Base-by-base conservation (phyloP, 2,113 vertebrate genomes). In the Stigmatopora argus region DNA sequence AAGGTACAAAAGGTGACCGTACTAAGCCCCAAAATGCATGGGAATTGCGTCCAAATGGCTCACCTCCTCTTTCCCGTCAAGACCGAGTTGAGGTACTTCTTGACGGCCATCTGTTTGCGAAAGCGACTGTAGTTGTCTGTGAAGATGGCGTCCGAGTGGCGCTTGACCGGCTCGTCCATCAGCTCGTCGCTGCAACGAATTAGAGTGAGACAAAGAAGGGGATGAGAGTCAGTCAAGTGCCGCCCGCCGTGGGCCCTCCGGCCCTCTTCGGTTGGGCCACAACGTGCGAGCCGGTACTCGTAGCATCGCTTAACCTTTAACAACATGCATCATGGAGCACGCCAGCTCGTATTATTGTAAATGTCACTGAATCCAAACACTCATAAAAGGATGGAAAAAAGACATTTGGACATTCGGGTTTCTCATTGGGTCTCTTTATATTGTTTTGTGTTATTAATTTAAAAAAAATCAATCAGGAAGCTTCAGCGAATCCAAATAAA, bases 81-180 rank as follows among this genome's bases (percentile, higher is more conserved):
- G 73, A 98, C 91, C 23, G 94, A 94, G 78, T 96, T 95, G 83
- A 98, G 84, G 76, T 97, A 98, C 78, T 99, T 99, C 90, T 96
- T 97, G 67, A 95, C 92, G 5, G 95, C 96, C 94, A 97, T 96
- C 88, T 97, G 94, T 87, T 98, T 97, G 67, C 94, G 89, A 74
- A 96, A 94, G 74, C 96, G 94, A 63, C 94, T 98, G 83, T 98
- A 99, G 84, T 94, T 96, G 89, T 99, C 94, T 10, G 96, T 98
- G 79, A 99, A 99, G 80, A 99, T 90, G 19, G 95, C 95, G 2
- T 99, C 97, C 18, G 95, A 95, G 79, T 98, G 96, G 21, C 97
- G 95, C 85, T 99, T 99, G 73, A 92, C 90, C 26, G 92, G 94
- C 64, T 93, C 91, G 15, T 93, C 94, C 82, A 92, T 85, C 80